These are phyloP conservation scores for Papilio xuthus DNA, from an alignment of 1,140 invertebrate genomes.

Conservation along the genomic window DNA sequence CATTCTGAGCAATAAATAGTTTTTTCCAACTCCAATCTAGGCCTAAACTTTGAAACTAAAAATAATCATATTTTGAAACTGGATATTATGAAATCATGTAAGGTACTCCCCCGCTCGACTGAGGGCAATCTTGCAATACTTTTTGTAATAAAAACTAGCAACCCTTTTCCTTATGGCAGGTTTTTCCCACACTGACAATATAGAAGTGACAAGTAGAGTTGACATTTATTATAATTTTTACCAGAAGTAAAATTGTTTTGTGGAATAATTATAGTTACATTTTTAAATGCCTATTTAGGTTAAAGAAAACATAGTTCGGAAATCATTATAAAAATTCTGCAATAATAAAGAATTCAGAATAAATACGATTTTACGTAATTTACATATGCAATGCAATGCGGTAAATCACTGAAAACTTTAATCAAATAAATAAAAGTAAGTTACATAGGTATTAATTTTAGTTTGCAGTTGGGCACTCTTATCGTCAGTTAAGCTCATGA, in stretches of 20 bases:
- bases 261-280: too few species aligned
- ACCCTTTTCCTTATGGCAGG: neutral
- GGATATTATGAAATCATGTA: neutral
- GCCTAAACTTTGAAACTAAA: too few species aligned
- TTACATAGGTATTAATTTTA: slow-evolving; percentile 80
- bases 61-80: neutral
- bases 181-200: neutral
- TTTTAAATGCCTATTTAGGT: too few species aligned
- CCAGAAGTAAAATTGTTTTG: too few species aligned
- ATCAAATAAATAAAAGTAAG: neutral
- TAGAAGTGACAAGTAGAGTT: too few species aligned
- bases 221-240: too few species aligned
- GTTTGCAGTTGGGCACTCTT: slow-evolving; percentile 73
- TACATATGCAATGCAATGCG: neutral
- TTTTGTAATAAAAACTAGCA: neutral
- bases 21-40: neutral
- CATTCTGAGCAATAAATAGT: neutral
- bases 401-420: neutral
- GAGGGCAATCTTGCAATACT: neutral
- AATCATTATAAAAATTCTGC: neutral
- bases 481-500: slow-evolving; percentile 75
- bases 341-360: neutral
- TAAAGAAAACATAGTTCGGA: too few species aligned
- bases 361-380: neutral
- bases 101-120: neutral